These are phyloP conservation scores for cat (Felis catus) DNA, from an alignment of 2,113 vertebrate genomes.

Conservation along the genomic window DNA sequence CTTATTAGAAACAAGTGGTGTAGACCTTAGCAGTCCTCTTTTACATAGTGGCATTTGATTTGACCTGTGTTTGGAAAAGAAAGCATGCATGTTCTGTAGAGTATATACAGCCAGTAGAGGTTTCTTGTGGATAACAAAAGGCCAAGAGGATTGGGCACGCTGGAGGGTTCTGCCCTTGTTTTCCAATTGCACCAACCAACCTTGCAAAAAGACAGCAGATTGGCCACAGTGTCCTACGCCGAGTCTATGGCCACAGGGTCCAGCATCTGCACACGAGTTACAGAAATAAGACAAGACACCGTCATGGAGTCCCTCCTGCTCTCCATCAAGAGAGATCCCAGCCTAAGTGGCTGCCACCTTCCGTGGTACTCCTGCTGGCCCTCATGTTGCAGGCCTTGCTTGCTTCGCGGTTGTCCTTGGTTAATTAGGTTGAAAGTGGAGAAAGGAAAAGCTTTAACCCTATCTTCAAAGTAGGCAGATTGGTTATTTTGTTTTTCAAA, in stretches of 20 bases:
- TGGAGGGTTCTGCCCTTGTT: neutral
- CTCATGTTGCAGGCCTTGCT: neutral
- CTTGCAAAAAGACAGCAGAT: neutral
- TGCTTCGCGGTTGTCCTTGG: neutral
- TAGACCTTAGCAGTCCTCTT: neutral
- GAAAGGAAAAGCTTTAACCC: slow-evolving; percentile 68
- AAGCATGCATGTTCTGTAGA: neutral
- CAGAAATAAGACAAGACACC: neutral
- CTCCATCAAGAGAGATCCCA: neutral
- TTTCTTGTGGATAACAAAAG: neutral
- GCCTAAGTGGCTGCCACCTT: neutral
- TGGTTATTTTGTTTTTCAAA: slow-evolving; percentile 82
- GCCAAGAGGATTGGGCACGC: neutral
- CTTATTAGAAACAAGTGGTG: neutral
- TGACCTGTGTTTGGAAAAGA: neutral
- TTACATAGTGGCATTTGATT: neutral
- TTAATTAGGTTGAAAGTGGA: slow-evolving; percentile 63
- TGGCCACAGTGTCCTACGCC: neutral
- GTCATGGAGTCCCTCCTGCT: neutral
- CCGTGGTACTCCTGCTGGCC: neutral
- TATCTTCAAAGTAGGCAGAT: slow-evolving; percentile 71
- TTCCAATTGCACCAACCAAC: neutral
- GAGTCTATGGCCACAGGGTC: neutral
- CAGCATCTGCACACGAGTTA: neutral
- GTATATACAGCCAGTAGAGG: neutral